Evolutionary conservation across 2,888 invertebrate species (phyloP).

Genomic region (Julus scanicus): DNA sequence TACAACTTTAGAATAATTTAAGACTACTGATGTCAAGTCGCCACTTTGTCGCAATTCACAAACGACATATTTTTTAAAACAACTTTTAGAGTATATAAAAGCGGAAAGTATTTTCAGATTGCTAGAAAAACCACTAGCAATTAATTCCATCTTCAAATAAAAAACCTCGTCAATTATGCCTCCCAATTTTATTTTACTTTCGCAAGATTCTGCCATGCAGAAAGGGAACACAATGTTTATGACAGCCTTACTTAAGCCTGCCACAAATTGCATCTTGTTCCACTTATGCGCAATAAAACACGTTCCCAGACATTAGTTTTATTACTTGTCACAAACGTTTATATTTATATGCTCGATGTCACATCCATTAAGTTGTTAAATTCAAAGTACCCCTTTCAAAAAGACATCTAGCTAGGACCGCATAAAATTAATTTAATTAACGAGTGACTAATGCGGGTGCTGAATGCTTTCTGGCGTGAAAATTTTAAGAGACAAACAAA

Average conservation of each 20-base stretch:
- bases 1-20: background rate
- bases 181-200: background rate
- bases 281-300: conserved; percentile 39
- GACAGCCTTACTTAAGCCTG: conserved; percentile 25
- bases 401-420: background rate
- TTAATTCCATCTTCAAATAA: background rate
- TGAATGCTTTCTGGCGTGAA: background rate
- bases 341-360: conserved; percentile 10
- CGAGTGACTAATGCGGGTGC: background rate
- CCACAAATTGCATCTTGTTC: conserved; percentile 35
- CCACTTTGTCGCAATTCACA: background rate
- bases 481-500: background rate
- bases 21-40: background rate
- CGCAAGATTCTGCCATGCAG: conserved; percentile 5
- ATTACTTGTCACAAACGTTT: conserved; percentile 42
- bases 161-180: conserved; percentile 24
- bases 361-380: conserved; percentile 30
- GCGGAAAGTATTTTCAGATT: background rate
- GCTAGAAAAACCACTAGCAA: background rate
- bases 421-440: conserved; percentile 30
- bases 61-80: background rate
- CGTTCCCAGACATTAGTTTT: conserved; percentile 39
- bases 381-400: conserved; percentile 23
- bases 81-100: background rate
- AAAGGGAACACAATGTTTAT: background rate